Evolutionary conservation across 2,888 invertebrate species (phyloP), one percentile per base, ranked within the genome.

Genomic region (Apantesis nais): DNA sequence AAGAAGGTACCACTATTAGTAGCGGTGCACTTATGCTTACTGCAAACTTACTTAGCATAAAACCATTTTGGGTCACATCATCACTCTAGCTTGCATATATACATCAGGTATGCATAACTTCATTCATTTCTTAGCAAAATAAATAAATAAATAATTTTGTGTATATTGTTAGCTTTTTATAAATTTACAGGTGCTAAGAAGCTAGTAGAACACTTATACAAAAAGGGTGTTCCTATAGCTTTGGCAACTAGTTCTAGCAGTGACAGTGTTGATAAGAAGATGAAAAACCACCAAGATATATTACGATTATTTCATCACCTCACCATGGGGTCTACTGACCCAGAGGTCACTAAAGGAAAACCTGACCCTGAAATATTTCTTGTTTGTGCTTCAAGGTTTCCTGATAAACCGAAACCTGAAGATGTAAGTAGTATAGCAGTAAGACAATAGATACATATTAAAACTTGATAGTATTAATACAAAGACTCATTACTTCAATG

Each of bases 281-380:
- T 96, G 77, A 91, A 94, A 67, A 94, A 96, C 68, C 96, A 97
- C 83, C 96, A 97, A 83, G 95, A 96, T 37, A 88, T 97, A 34
- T 96, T 98, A 76, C 84, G 90, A 1, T 85, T 96, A 29, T 98
- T 98, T 85, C 90, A 96, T 82, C 98, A 98, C 85, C 95, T 96
- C 61, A 98, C 98, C 0, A 96, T 97, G 83, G 98, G 98, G 0
- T 97, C 97, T 25, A 96, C 97, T 31, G 98, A 99, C 90, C 97
- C 97, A 0, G 98, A 98, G 77, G 98, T 99, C 0, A 97, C 96
- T 76, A 93, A 95, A 68, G 98, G 98, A 5, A 99, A 99, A 93
- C 99, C 99, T 12, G 96, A 97, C 62, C 99, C 99, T 0, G 97
- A 98, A 84, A 97, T 98, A 83, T 99, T 98, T 88, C 89, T 97